Conservation (phyloP, 2,797 vertebrate species). For the Labroides dimidiatus region DNA sequence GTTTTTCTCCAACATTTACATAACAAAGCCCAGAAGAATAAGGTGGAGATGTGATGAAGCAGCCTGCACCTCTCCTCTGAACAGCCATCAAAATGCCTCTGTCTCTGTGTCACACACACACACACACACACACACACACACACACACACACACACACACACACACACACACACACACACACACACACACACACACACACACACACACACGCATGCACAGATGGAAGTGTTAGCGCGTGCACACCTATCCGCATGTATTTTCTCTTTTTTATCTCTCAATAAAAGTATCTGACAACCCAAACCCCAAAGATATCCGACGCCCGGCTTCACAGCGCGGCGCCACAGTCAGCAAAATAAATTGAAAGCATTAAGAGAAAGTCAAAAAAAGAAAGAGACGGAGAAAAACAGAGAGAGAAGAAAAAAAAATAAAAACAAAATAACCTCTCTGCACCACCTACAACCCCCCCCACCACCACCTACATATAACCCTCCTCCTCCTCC, state of each 20-base stretch:
- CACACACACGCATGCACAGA: conserved; percentile 40
- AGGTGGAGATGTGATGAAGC: conserved; percentile 95
- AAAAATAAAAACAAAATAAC: conserved; percentile 76
- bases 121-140: conserved; percentile 31
- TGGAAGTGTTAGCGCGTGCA: conserved; percentile 32
- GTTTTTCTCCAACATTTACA: conserved; percentile 94
- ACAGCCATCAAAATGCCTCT: conserved; percentile 72
- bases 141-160: conserved; percentile 40
- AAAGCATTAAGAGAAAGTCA: conserved; percentile 93
- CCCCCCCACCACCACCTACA: conserved; percentile 74
- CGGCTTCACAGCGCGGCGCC: conserved; percentile 78
- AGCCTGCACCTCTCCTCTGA: conserved; percentile 72
- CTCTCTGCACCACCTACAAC: conserved; percentile 73
- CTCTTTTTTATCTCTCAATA: conserved; percentile 78
- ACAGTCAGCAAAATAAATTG: conserved; percentile 97
- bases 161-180: not conserved
- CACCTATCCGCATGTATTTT: conserved; percentile 52
- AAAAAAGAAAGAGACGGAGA: conserved; percentile 55
- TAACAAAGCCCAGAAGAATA: conserved; percentile 97
- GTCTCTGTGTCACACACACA: too few species aligned
- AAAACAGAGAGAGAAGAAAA: conserved; percentile 38
- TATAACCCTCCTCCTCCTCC: conserved; percentile 64
- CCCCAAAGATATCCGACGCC: conserved; percentile 92
- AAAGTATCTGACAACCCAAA: conserved; percentile 93
- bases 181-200: conserved; percentile 51